Percentiles rank a stretch among this genome's conserved stretches.
phyloP scores from a whole-genome alignment of 2,797 vertebrate species.

The Phoxinus dragarum region DNA sequence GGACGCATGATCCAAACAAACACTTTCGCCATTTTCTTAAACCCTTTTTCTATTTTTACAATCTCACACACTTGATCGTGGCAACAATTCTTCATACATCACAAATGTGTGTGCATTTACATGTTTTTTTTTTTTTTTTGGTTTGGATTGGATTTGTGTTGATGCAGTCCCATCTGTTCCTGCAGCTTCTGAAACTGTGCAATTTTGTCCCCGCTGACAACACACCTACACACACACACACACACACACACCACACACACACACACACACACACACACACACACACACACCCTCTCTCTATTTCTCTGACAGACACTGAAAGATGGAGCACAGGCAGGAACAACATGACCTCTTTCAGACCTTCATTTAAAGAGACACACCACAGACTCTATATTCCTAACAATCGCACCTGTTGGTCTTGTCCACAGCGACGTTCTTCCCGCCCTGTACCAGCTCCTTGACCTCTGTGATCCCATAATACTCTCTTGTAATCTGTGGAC shows the following conservation, averaged over 20 bases:
- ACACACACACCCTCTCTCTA: background rate
- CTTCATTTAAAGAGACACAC: constrained; percentile 27
- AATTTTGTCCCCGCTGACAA: background rate
- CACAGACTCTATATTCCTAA: background rate
- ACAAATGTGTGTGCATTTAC: background rate
- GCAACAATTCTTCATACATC: background rate
- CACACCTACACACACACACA: background rate
- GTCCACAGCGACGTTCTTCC: constrained; percentile 86
- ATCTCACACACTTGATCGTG: background rate
- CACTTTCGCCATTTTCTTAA: background rate
- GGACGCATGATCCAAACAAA: background rate
- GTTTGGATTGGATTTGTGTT: background rate
- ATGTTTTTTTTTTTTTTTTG: too few species aligned
- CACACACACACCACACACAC: background rate
- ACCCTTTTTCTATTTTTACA: background rate
- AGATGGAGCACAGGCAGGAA: constrained; percentile 9
- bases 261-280: constrained; percentile 20
- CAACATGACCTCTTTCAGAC: constrained; percentile 30
- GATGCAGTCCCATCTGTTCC: constrained; percentile 17
- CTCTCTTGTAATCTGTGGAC: constrained; percentile 91
- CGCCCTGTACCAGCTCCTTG: constrained; percentile 90
- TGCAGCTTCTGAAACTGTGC: constrained; percentile 5
- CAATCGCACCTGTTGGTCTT: constrained; percentile 87
- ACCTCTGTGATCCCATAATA: constrained; percentile 92
- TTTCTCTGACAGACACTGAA: background rate